Evolutionary conservation across 1,140 invertebrate genomes (phyloP).

Genomic region (Drosophila mojavensis): DNA sequence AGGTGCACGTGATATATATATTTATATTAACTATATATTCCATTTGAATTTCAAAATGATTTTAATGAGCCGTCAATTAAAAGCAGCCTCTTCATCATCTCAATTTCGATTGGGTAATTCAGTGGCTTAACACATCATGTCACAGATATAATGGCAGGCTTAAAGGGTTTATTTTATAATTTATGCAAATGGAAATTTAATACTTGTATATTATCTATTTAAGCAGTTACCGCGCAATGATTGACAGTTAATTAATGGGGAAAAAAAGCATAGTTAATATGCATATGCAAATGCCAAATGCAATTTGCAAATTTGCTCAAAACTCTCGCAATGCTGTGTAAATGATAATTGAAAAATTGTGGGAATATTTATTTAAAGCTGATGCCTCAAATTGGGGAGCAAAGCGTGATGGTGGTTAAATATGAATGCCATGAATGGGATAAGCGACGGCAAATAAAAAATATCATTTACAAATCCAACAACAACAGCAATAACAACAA

Average conservation of each 20-base stretch:
- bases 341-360: constrained; percentile 65
- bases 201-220: neutral
- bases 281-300: constrained; percentile 6
- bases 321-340: neutral
- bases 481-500: neutral
- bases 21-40: too few species aligned
- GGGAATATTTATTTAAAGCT: constrained; percentile 47
- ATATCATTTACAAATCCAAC: neutral
- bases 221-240: neutral
- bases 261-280: constrained; percentile 2
- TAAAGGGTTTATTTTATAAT: neutral
- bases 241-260: constrained; percentile 2
- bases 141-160: neutral
- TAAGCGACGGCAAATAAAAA: neutral
- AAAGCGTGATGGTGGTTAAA: constrained; percentile 45
- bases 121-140: too few species aligned
- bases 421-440: constrained; percentile 47
- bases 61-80: too few species aligned
- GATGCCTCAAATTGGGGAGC: constrained; percentile 54
- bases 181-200: neutral
- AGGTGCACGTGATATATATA: too few species aligned
- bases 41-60: too few species aligned
- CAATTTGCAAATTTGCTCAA: constrained; percentile 4
- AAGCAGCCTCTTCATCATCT: too few species aligned
- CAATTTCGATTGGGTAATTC: too few species aligned